Evolutionary conservation across 64 coral and sea anemone species (phyloP), one percentile per base, ranked within the genome.

Genomic region (Orbicella faveolata): DNA sequence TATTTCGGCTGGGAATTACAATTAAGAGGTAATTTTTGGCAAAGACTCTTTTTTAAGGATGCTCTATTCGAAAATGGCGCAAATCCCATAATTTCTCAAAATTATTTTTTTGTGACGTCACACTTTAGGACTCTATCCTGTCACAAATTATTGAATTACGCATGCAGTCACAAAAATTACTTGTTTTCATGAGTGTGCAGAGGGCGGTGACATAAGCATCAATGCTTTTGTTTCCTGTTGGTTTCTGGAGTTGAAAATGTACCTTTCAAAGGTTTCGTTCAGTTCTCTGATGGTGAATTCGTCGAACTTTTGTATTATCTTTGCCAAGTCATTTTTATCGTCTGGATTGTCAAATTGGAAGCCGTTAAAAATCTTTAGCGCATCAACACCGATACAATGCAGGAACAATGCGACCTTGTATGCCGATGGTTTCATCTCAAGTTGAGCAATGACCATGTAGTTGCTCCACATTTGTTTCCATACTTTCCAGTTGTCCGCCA

Each of bases 401-500:
- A 59, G 79, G 36, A 92, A 95, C 5, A 91, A 54, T 37, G 89
- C 84, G 34, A 84, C 76, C 37, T 76, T 54, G 73, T 91, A 91
- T 17, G 75, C 34, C 30, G 90, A 70, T 9, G 78, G 52, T 66
- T 89, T 84, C 79, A 76, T 69, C 1, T 83, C 33, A 16, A 92
- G 79, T 33, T 91, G 20, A 21, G 77, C 65, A n/a, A 91, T 77
- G 62, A 30, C 30, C 30, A 30, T 30, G 30, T 30, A 30, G 30
- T 30, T 30, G 30, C 30, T 30, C 30, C 30, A 30, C 30, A 30
- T 30, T 30, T 30, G 30, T 30, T 30, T 30, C 30, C 30, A 30
- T 30, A 66, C 37, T 23, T 83, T 83, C 94, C 89, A 95, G 18
- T 88, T 95, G 17, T 91, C 84, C 14, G 78, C 89, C 6, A 82